phyloP scores from a whole-genome alignment of 2,888 invertebrate species.

The Uropetala carovei region DNA sequence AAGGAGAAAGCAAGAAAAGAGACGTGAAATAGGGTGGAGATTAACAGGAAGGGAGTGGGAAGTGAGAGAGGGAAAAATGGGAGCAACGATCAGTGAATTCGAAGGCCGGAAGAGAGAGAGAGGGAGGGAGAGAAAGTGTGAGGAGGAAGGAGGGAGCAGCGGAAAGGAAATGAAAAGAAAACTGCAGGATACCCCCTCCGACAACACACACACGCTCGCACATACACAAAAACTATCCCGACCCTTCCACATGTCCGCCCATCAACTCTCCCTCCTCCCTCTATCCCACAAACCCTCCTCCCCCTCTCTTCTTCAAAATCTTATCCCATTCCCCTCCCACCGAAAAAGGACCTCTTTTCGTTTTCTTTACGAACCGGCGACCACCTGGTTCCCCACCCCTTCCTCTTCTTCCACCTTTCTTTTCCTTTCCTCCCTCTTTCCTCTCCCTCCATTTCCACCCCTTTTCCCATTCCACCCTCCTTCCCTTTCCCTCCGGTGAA shows the following conservation, averaged over 20 bases:
- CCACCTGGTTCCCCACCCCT: slow-evolving; percentile 10
- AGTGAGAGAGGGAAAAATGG: no score
- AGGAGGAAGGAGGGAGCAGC: background rate
- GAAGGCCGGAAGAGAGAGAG: background rate
- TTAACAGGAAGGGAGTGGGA: background rate
- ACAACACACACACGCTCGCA: background rate
- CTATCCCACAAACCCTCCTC: background rate
- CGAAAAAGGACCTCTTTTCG: background rate
- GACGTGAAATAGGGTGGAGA: background rate
- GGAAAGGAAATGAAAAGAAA: slow-evolving; percentile 13
- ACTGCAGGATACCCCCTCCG: slow-evolving; percentile 20
- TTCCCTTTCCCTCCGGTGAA: no score
- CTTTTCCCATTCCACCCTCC: no score
- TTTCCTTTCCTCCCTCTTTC: no score
- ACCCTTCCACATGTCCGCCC: background rate
- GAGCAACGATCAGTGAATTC: no score
- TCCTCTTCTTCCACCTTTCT: no score
- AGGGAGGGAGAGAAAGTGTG: background rate
- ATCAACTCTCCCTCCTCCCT: background rate
- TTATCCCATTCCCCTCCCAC: background rate
- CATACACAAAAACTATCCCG: background rate
- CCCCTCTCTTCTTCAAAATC: background rate
- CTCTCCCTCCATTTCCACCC: no score
- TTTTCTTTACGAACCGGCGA: slow-evolving; percentile 28
- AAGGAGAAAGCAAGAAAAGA: no score